A percentile compares a stretch with the other conserved stretches of the same genome.
These are phyloP conservation scores for Herpetotheres cachinnans DNA, from an alignment of 2,113 vertebrate genomes.

Conservation along the genomic window DNA sequence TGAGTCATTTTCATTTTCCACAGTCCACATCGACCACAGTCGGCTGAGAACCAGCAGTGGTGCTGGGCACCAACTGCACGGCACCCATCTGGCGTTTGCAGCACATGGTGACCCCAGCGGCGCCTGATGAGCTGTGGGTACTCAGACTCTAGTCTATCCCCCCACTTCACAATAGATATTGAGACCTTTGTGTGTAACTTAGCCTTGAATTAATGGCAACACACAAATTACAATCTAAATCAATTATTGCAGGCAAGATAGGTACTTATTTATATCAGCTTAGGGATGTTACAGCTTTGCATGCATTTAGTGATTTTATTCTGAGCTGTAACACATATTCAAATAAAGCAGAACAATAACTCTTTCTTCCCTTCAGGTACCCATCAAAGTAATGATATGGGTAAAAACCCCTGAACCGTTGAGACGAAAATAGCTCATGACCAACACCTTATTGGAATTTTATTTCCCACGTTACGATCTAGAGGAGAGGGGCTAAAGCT, in stretches of 20 bases:
- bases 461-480: neutral
- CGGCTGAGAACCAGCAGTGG: neutral
- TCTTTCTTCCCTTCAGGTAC: neutral
- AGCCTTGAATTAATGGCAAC: neutral
- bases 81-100: neutral
- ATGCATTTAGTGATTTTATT: neutral
- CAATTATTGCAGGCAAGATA: neutral
- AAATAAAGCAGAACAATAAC: neutral
- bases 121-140: accelerated
- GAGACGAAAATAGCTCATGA: neutral
- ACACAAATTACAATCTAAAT: accelerated
- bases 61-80: neutral
- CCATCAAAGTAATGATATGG: neutral
- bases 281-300: neutral
- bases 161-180: accelerated
- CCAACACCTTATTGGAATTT: neutral
- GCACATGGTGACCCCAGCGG: accelerated
- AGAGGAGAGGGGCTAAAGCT: neutral
- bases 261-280: neutral
- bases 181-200: neutral
- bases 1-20: neutral
- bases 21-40: accelerated
- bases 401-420: neutral
- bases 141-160: neutral
- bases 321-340: neutral